Base-by-base conservation (phyloP, 2,797 vertebrate species). In the Anabas testudineus region DNA sequence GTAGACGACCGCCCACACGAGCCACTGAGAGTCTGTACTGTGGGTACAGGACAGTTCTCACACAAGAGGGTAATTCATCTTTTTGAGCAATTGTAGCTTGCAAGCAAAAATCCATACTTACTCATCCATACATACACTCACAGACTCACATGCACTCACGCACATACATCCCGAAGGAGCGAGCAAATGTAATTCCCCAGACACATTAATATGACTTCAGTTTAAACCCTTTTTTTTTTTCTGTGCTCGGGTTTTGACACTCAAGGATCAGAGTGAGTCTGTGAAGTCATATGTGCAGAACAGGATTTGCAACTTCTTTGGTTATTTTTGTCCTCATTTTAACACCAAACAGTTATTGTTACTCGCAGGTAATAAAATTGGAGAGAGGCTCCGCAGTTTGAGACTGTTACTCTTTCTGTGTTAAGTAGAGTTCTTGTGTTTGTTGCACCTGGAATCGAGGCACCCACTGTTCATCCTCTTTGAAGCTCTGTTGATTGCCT, bases 51-150 rank as follows among this genome's bases (percentile, higher is more conserved):
- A 45, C 70, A 52, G 39, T 3, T 79, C 62, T 67, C 42, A 7
- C 65, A 68, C 56, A 54, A 57, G 67, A 80, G 51, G 61, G 46
- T 45, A 85, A 72, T 81, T 61, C 39, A 59, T 85, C 77, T 81
- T 84, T 36, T 18, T 21, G 59, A 73, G 62, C 34, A 4, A 32
- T 37, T 69, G 37, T 46, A 60, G 65, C 59, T 49, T 34, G 41
- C 67, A 55, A 79, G 59, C 42, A 74, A 19, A 74, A 78, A 72
- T 76, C 71, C 55, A 80, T 71, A 72, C 68, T 45, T 22, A 62
- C 46, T n/a, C n/a, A n/a, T n/a, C n/a, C n/a, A n/a, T n/a, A n/a
- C n/a, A n/a, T n/a, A 7, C 49, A 24, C 46, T 22, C 43, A 57
- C 10, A 41, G 37, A 45, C 22, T n/a, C 21, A 49, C 19, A 45